Evolutionary conservation across 2,888 invertebrate species (phyloP).

Genomic region (Drosophila testacea): DNA sequence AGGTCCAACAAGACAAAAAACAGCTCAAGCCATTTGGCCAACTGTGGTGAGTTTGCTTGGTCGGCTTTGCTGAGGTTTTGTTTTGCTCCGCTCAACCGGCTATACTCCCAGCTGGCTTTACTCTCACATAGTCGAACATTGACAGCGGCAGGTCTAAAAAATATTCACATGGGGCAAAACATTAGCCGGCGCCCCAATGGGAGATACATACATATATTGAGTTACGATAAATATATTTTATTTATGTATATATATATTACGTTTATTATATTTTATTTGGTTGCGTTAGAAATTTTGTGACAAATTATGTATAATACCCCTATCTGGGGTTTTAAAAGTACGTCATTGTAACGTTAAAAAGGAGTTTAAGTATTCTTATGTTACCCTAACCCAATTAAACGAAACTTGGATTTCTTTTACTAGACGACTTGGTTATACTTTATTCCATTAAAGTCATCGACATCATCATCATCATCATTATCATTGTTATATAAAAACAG

Average conservation of each 20-base stretch:
- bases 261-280: no score
- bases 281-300: no score
- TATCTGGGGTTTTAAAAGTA: no score
- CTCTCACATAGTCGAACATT: constrained; percentile 3
- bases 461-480: constrained; percentile 68
- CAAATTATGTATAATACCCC: no score
- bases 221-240: no score
- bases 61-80: constrained; percentile 22
- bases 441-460: constrained; percentile 67
- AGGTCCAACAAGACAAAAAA: constrained; percentile 13
- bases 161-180: no score
- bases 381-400: constrained; percentile 54
- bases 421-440: constrained; percentile 74
- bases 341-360: no score
- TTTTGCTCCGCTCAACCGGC: constrained; percentile 35
- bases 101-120: constrained; percentile 23
- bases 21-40: constrained; percentile 26
- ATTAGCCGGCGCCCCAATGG: no score
- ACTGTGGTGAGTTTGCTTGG: constrained; percentile 54
- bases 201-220: no score
- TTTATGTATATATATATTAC: no score
- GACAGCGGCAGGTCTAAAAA: no score
- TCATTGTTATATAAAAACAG: constrained; percentile 72
- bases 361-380: neutral
- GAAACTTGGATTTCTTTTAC: constrained; percentile 43